These are phyloP conservation scores for Phortica okadai DNA, from an alignment of 2,888 invertebrate genomes.

Conservation along the genomic window DNA sequence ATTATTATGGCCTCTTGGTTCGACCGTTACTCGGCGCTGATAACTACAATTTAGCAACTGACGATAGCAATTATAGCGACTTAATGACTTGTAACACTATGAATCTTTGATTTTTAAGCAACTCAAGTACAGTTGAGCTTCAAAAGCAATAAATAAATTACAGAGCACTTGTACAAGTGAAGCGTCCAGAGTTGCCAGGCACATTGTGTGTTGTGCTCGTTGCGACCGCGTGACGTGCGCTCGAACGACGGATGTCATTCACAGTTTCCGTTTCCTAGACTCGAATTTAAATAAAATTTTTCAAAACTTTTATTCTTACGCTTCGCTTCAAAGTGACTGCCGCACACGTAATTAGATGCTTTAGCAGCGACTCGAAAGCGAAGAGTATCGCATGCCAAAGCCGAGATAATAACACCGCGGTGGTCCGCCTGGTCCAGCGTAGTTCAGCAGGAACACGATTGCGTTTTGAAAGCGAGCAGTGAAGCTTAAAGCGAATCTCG, in stretches of 20 bases:
- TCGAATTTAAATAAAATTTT: constrained; percentile 53
- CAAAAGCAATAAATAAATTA: constrained; percentile 39
- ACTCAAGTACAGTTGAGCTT: constrained; percentile 28
- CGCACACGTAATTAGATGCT: constrained; percentile 48
- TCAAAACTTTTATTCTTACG: constrained; percentile 25
- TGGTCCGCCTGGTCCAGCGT: constrained; percentile 50
- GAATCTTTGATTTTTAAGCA: constrained; percentile 22
- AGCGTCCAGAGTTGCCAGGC: constrained; percentile 45
- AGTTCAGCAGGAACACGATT: not conserved
- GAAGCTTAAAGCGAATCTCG: constrained; percentile 38
- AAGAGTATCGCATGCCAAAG: constrained; percentile 56
- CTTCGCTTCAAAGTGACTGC: constrained; percentile 45
- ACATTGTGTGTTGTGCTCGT: not conserved
- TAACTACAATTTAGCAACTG: constrained; percentile 19
- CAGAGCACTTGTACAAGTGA: constrained; percentile 22
- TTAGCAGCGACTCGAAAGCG: not conserved
- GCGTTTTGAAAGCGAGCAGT: constrained; percentile 40
- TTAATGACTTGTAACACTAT: constrained; percentile 67
- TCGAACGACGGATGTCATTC: constrained; percentile 60
- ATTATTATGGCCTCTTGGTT: constrained; percentile 56
- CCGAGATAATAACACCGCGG: constrained; percentile 67
- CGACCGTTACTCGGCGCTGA: not conserved
- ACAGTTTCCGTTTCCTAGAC: constrained; percentile 48
- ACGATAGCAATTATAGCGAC: constrained; percentile 57
- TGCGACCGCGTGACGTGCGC: not conserved